Evolutionary conservation across 2,113 vertebrate species (phyloP), one percentile per base, ranked within the genome.

Genomic region (Hipposideros armiger): DNA sequence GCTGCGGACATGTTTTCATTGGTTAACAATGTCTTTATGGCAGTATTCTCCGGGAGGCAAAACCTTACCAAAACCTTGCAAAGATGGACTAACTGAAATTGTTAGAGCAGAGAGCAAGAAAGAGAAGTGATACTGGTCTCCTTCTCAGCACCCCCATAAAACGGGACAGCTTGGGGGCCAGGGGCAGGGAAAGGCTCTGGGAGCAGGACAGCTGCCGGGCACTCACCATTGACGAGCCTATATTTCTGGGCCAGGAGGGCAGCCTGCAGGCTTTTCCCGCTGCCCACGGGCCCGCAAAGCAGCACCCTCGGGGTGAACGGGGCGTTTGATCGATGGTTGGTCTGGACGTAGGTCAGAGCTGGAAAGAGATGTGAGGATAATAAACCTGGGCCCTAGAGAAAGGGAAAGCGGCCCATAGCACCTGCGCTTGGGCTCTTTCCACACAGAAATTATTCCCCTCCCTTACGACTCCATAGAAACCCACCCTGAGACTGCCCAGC

Each of bases 241-340:
- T 99, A 99, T 97, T 99, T 99, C 97, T 99, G 97, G 85, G 99
- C 98, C 95, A 99, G 98, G 60, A 99, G 98, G 26, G 97, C 97
- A 40, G 99, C 99, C 98, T 99, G 99, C 69, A 99, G 98, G 86
- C 99, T 99, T 97, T 99, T 99, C 87, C 99, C 99, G 2, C 99
- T 99, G 96, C 99, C 99, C 3, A 98, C 96, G 0, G 99, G 99
- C 90, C 99, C 99, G 4, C 98, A 95, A 8, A 99, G 98, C 50
- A 99, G 97, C 95, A 99, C 97, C 93, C 98, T 98, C 15, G 99
- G 99, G 30, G 99, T 99, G 90, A 99, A 99, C 0, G 99, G 99
- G 56, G 99, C 99, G 1, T 98, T 92, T 2, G 98, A 98, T 36
- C 97, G 95, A n/a, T 56, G 98, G 20, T 88, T 96, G 47, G 97